These are phyloP conservation scores for Strigamia transsilvanica DNA, from an alignment of 2,888 invertebrate genomes.

Conservation along the genomic window DNA sequence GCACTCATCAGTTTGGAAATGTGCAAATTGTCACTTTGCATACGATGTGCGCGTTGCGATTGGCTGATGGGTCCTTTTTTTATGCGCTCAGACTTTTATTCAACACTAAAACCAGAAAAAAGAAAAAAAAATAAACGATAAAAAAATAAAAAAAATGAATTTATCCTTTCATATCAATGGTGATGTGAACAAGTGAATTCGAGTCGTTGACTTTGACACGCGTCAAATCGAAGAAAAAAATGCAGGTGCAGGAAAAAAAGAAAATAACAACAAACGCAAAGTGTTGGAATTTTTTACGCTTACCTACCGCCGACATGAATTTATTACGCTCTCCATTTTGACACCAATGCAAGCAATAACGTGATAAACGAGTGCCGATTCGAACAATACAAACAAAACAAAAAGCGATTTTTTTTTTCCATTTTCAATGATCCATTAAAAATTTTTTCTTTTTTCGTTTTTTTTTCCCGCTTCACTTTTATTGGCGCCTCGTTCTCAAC, in stretches of 20 bases:
- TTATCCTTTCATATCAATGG: too few relatives aligned
- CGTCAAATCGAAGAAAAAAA: background rate
- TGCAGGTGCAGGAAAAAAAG: background rate
- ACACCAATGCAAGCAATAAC: slow-evolving; percentile 3
- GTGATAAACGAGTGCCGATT: slow-evolving; percentile 5
- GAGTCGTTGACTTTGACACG: too few relatives aligned
- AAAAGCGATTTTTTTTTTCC: background rate
- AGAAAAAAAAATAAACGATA: too few relatives aligned
- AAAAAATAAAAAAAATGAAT: too few relatives aligned
- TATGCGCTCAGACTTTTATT: too few relatives aligned
- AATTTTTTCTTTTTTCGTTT: background rate
- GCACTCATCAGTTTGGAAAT: too few relatives aligned
- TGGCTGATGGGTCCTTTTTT: too few relatives aligned
- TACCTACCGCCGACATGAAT: background rate
- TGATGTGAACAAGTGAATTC: too few relatives aligned
- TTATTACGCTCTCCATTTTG: background rate
- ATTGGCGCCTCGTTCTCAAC: background rate
- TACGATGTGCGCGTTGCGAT: too few relatives aligned
- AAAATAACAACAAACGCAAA: background rate
- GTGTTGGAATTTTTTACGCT: background rate
- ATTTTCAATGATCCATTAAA: background rate
- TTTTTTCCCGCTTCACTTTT: background rate
- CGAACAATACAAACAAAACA: background rate
- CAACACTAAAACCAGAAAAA: too few relatives aligned
- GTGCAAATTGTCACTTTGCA: too few relatives aligned